phyloP scores from a whole-genome alignment of 2,797 vertebrate species.

The Mormyrus hasselquistii region DNA sequence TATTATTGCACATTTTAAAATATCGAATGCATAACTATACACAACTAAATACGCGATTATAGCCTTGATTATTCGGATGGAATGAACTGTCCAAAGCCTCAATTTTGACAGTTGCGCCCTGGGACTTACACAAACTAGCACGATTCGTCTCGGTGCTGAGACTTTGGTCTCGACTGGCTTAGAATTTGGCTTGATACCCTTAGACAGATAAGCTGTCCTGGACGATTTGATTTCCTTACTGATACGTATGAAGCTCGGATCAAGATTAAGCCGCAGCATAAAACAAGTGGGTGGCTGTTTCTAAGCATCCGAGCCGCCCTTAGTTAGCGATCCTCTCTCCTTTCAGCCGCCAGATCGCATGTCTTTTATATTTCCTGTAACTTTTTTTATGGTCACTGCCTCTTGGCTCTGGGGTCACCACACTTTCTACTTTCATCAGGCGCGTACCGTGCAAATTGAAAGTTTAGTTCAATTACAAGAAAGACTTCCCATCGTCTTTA shows the following conservation, averaged over 20 bases:
- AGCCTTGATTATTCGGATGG: neutral
- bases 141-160: neutral
- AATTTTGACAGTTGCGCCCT: neutral
- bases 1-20: neutral
- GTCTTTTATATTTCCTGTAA: conserved; percentile 20
- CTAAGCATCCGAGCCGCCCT: neutral
- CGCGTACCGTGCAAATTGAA: neutral
- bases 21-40: neutral
- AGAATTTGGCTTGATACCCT: neutral
- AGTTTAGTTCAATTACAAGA: neutral
- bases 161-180: neutral
- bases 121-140: neutral
- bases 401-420: conserved; percentile 2
- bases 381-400: conserved; percentile 21
- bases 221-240: conserved; percentile 19
- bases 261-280: neutral
- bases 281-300: conserved; percentile 12
- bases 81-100: neutral
- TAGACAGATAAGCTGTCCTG: conserved; percentile 8
- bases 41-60: neutral
- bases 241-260: conserved; percentile 9
- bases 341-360: conserved; percentile 21
- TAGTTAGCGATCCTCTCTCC: neutral
- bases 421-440: conserved; percentile 11
- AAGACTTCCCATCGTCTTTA: neutral